Conservation (phyloP, 2,113 vertebrate genomes). For the Equus quagga region DNA sequence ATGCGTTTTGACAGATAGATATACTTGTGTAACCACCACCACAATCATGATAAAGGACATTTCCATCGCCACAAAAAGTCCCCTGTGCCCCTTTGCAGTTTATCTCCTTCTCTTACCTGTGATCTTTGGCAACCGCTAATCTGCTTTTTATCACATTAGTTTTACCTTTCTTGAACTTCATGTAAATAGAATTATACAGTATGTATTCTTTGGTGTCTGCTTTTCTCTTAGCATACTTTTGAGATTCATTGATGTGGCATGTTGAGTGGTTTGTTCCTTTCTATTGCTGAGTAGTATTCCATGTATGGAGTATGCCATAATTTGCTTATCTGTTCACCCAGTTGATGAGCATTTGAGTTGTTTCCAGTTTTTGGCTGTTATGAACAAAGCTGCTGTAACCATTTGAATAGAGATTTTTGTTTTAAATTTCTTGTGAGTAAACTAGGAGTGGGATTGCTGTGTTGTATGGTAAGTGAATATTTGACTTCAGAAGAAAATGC, state of each 20-base stretch:
- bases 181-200: not conserved
- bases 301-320: not conserved
- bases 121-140: not conserved
- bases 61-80: not conserved
- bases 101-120: not conserved
- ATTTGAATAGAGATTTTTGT: not conserved
- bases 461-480: not conserved
- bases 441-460: not conserved
- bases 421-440: not conserved
- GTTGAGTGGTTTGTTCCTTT: not conserved
- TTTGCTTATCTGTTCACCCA: not conserved
- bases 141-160: not conserved
- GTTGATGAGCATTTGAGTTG: not conserved
- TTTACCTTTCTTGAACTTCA: not conserved
- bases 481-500: not conserved
- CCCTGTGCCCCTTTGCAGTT: not conserved
- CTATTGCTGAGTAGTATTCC: not conserved
- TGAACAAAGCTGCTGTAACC: not conserved
- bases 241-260: not conserved
- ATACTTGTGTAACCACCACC: not conserved
- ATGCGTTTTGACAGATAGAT: not conserved
- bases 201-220: constrained; percentile 2
- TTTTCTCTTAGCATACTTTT: not conserved
- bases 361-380: not conserved
- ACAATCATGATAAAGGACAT: not conserved